Percentiles rank a stretch among this genome's conserved stretches.
phyloP scores from a whole-genome alignment of 2,113 vertebrate genomes.

The Macquaria ambigua region DNA sequence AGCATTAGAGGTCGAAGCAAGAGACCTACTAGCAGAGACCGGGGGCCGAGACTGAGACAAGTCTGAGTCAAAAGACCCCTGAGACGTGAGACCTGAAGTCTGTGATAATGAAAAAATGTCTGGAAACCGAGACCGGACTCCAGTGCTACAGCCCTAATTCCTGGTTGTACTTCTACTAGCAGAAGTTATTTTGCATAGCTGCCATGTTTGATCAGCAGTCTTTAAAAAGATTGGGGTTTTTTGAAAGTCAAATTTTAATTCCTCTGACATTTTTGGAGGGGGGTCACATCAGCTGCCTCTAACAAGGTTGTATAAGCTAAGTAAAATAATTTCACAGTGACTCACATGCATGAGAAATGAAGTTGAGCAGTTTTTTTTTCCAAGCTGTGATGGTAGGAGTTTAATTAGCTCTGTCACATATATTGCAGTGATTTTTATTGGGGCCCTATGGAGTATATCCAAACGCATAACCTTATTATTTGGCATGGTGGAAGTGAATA shows the following conservation, averaged over 20 bases:
- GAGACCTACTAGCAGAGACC: background rate
- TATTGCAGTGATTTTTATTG: slow-evolving; percentile 46
- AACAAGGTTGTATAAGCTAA: slow-evolving; percentile 59
- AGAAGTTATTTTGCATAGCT: slow-evolving; percentile 26
- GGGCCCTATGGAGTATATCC: slow-evolving; percentile 25
- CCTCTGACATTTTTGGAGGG: slow-evolving; percentile 42
- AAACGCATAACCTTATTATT: slow-evolving; percentile 42
- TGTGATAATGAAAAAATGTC: background rate
- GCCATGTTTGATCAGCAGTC: slow-evolving; percentile 41
- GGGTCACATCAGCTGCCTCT: slow-evolving; percentile 52
- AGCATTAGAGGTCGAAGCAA: background rate
- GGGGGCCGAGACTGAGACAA: background rate
- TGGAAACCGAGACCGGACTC: accelerated
- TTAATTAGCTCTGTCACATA: slow-evolving; percentile 67
- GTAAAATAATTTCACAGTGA: slow-evolving; percentile 67
- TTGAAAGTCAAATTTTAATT: slow-evolving; percentile 56
- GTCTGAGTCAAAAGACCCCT: background rate
- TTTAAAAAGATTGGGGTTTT: slow-evolving; percentile 27
- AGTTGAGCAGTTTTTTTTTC: background rate
- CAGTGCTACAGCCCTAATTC: background rate
- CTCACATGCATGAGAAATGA: slow-evolving; percentile 63
- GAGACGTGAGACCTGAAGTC: background rate
- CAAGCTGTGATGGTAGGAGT: slow-evolving; percentile 20
- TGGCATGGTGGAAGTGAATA: slow-evolving; percentile 23
- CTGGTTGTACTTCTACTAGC: background rate